Evolutionary conservation across 2,113 vertebrate species (phyloP), one percentile per base, ranked within the genome.

Genomic region (Ardeotis arabs): DNA sequence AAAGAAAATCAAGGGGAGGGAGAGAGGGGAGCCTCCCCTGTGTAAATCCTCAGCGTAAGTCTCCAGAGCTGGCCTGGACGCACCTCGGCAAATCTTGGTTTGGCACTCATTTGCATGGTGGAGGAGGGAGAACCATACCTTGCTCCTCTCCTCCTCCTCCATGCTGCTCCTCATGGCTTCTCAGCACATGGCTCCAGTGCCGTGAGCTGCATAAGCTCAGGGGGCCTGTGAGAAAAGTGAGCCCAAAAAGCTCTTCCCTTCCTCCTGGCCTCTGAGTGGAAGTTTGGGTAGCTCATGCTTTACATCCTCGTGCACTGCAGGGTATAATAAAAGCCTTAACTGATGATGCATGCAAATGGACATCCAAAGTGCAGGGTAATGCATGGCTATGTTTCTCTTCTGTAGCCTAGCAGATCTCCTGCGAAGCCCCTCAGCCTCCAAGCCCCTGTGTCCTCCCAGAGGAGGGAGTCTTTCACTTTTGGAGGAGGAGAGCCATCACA

Each of bases 141-240:
- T 62, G 33, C 9, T 50, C 44, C 50, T 63, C 25, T 70, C 28
- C 17, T 66, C 5, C 20, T 66, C 4, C 9, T 53, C 45, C 7
- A 0, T 47, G 35, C 7, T 10, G 31, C 62, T 88, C 21, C 79
- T 39, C 6, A 1, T 47, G 35, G 15, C 35, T 84, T 79, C 62
- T 85, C 72, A 83, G 27, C 9, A 31, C 4, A 3, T 3, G 12
- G 19, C 4, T 72, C 24, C 31, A 74, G 9, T 52, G 18, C 50
- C 0, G 0, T 29, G 8, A 84, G 21, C 37, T 89, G n/a, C 18
- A 4, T 70, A 11, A 3, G 4, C 7, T 60, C 64, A 24, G 23
- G 8, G 10, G 2, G 1, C 11, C 12, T 64, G 39, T 9, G 21
- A 58, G 53, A 76, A 93, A 83, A 91, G 84, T 44, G 23, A 90